These are phyloP conservation scores for Trichonephila clavata DNA, from an alignment of 1,140 invertebrate species.

Conservation along the genomic window DNA sequence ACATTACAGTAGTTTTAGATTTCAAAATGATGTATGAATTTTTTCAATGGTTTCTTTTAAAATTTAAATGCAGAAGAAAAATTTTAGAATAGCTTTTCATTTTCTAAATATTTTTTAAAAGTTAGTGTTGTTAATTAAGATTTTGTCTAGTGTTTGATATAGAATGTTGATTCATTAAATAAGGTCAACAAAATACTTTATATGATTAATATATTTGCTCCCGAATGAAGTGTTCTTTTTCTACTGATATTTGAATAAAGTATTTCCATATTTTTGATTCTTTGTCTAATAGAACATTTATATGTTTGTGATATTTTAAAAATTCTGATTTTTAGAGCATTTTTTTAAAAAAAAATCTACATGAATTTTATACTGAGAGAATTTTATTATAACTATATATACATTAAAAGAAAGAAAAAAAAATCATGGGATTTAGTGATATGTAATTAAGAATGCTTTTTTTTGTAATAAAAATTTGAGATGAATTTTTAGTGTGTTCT, in stretches of 20 bases:
- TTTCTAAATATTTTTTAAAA: too few relatives aligned
- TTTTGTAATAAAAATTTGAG: background rate
- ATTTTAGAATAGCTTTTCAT: too few relatives aligned
- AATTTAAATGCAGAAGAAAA: too few relatives aligned
- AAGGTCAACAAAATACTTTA: too few relatives aligned
- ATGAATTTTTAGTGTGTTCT: background rate
- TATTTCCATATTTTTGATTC: background rate
- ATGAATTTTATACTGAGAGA: background rate
- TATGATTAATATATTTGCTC: background rate
- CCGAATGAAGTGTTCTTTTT: background rate
- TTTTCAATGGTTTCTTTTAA: too few relatives aligned
- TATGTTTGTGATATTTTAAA: slow-evolving; percentile 19
- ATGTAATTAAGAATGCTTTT: background rate
- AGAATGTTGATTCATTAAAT: too few relatives aligned
- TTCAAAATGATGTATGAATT: too few relatives aligned
- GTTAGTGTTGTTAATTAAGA: too few relatives aligned
- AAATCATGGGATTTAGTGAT: background rate
- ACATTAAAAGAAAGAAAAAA: background rate
- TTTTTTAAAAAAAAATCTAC: background rate
- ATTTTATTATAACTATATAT: background rate
- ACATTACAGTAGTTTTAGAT: too few relatives aligned
- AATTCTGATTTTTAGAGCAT: background rate
- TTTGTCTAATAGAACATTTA: background rate
- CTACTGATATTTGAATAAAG: background rate
- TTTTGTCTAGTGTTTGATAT: too few relatives aligned